phyloP scores from a whole-genome alignment of 2,113 vertebrate species.

The Odobenus rosmarus region DNA sequence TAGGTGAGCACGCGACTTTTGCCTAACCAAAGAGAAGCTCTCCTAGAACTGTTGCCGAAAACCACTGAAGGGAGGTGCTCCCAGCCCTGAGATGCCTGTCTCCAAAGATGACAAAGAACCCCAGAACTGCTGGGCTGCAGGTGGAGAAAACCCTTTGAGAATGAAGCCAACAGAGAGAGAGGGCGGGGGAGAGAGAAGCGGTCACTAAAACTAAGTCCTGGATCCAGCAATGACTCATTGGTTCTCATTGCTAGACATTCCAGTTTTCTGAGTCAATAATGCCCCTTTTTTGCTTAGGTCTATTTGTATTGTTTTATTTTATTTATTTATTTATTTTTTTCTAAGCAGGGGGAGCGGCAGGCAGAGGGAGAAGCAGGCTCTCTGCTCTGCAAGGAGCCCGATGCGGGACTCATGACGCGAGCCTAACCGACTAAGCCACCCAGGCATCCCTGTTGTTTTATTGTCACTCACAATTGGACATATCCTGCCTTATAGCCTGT shows the following conservation, averaged over 20 bases:
- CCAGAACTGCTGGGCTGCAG: neutral
- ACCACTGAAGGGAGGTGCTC: neutral
- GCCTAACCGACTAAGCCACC: neutral
- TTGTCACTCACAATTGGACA: neutral
- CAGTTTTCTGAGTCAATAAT: neutral
- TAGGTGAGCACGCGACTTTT: neutral
- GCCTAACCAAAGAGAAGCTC: neutral
- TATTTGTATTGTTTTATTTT: neutral
- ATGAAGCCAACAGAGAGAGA: neutral
- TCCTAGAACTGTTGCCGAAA: neutral
- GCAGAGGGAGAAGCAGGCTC: too few species aligned
- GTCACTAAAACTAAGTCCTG: neutral
- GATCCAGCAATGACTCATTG: neutral
- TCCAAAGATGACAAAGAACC: neutral
- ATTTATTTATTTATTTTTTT: too few species aligned
- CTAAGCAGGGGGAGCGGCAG: too few species aligned
- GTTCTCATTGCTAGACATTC: neutral
- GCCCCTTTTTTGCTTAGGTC: neutral
- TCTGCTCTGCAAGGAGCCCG: too few species aligned
- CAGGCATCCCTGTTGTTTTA: neutral
- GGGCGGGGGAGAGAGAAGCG: too few species aligned
- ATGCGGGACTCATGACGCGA: neutral
- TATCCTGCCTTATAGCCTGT: neutral
- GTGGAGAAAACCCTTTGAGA: neutral
- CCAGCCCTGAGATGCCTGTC: neutral